Evolutionary conservation across 2,797 vertebrate genomes (phyloP), one percentile per base, ranked within the genome.

Genomic region (Thripadectes ignobilis): DNA sequence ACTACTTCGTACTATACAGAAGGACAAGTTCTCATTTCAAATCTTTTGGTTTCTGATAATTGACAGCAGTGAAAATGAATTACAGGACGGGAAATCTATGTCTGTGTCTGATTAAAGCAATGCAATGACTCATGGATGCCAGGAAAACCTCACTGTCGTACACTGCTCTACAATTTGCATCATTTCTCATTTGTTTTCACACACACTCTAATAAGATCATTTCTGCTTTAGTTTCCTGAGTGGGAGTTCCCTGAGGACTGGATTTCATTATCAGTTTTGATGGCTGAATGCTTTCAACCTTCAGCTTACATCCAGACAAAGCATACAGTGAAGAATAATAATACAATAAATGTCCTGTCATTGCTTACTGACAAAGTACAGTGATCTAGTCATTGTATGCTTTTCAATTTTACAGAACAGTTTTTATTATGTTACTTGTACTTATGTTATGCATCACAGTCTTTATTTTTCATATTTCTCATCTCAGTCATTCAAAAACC

Each of bases 251-350:
- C 78, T 71, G 57, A 85, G 61, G 86, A 92, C 57, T 82, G 49
- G 57, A 92, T 78, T 94, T 94, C 17, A 72, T 95, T 89, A 95
- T 73, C n/a, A 71, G 0, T 76, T 82, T 94, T 92, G 66, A 88
- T 85, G 69, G 59, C 69, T 92, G 74, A 91, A 77, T 91, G 84
- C 72, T 92, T 94, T 92, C 86, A 95, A 87, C 92, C 78, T 97
- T 96, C 92, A 85, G 24, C 49, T 85, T 72, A 43, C 26, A 68
- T 49, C 54, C 0, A 0, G 81, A 77, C 74, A 95, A 89, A 89
- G 22, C 14, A 76, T 39, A 85, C 27, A 80, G 36, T 65, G 77
- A 91, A 92, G 57, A 92, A 74, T 63, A 91, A 77, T 74, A 79
- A 83, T 36, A 39, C 52, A 80, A 45, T 72, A 81, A 89, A 73